Evolutionary conservation across 1,140 invertebrate genomes (phyloP).

Genomic region (Drosophila seguyi): DNA sequence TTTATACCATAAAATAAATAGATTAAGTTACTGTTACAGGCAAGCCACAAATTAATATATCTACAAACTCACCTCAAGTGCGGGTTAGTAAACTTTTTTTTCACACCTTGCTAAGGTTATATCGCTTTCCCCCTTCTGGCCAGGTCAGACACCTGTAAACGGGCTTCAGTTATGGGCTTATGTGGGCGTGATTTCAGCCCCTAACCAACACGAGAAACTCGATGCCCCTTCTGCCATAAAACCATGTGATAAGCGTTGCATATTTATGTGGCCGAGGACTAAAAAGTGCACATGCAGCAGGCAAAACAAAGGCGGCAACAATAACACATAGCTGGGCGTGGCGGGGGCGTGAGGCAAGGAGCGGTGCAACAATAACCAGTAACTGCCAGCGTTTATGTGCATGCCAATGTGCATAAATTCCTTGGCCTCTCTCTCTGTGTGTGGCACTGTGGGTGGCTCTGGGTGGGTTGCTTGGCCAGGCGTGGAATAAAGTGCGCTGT

Average conservation of each 20-base stretch:
- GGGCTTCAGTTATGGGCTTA: constrained; percentile 38
- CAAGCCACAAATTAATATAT: neutral
- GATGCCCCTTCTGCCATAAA: constrained; percentile 29
- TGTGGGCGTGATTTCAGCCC: constrained; percentile 60
- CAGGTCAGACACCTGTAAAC: constrained; percentile 43
- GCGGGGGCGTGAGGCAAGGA: neutral
- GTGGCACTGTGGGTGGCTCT: constrained; percentile 29
- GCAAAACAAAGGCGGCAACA: constrained; percentile 26
- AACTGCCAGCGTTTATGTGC: constrained; percentile 46
- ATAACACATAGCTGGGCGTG: constrained; percentile 7
- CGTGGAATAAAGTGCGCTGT: constrained; percentile 54
- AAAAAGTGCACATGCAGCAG: constrained; percentile 48
- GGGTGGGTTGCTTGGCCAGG: constrained; percentile 21
- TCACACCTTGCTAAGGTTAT: constrained; percentile 2
- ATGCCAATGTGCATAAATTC: constrained; percentile 56
- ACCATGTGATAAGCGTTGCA: constrained; percentile 44
- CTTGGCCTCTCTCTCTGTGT: constrained; percentile 7
- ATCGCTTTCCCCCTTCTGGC: neutral
- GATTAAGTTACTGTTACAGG: neutral
- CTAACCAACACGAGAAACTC: constrained; percentile 43
- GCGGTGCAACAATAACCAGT: constrained; percentile 19
- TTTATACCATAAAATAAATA: neutral
- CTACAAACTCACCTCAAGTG: neutral
- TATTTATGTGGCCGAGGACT: constrained; percentile 34
- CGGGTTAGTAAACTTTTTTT: constrained; percentile 11